Conservation (phyloP, 2,113 vertebrate species). For the Prolemur simus region DNA sequence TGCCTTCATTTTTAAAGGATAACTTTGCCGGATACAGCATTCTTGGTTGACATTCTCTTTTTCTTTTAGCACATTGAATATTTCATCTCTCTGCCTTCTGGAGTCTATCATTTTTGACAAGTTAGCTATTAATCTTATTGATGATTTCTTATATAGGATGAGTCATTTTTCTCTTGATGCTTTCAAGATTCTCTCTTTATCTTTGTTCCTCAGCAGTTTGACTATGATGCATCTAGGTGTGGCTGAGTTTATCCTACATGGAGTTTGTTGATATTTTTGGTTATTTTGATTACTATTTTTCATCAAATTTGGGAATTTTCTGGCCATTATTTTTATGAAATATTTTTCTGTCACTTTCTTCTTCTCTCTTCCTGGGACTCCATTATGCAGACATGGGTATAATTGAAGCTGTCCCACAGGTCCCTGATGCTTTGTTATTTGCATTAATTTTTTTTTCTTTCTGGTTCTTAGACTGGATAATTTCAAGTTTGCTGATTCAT, state of each 20-base stretch:
- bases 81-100: background rate
- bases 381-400: background rate
- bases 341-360: background rate
- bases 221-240: background rate
- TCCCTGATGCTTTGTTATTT: background rate
- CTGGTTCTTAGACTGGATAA: background rate
- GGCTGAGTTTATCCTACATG: background rate
- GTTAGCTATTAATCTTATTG: background rate
- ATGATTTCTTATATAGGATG: background rate
- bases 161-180: background rate
- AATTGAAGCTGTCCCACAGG: background rate
- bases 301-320: background rate
- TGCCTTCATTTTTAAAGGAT: background rate
- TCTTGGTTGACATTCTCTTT: background rate
- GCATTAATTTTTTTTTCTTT: background rate
- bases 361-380: background rate
- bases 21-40: background rate
- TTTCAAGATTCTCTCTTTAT: background rate
- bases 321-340: background rate
- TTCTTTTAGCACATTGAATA: background rate
- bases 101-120: background rate
- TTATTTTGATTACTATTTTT: background rate
- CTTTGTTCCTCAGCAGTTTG: background rate
- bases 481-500: background rate
- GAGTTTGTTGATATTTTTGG: background rate